Conservation (phyloP, 2,888 invertebrate genomes). For the Dicycla oo region DNA sequence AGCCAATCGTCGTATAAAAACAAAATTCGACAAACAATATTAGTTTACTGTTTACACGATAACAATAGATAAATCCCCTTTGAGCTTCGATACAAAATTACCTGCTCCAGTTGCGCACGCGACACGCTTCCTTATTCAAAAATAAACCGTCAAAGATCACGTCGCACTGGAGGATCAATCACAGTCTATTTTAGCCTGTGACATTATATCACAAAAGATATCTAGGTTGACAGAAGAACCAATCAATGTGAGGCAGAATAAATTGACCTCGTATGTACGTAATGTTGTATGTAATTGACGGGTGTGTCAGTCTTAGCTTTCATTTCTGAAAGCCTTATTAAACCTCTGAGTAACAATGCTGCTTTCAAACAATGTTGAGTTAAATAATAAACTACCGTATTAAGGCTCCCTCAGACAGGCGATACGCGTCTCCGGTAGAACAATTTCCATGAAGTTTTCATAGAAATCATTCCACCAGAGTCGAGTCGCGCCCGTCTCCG, state of each 20-base stretch:
- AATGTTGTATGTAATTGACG: no score
- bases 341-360: not conserved
- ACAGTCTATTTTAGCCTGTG: conserved; percentile 59
- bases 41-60: not conserved
- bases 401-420: no score
- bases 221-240: conserved; percentile 16
- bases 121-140: conserved; percentile 60
- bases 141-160: conserved; percentile 64
- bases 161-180: conserved; percentile 64
- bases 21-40: conserved; percentile 6
- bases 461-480: not conserved
- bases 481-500: no score
- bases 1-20: not conserved
- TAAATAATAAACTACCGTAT: no score
- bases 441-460: not conserved
- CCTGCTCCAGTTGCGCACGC: conserved; percentile 48
- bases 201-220: conserved; percentile 44
- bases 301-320: no score
- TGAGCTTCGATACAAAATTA: conserved; percentile 41
- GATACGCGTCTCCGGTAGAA: not conserved
- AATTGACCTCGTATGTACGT: not conserved
- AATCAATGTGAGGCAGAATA: not conserved
- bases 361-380: no score
- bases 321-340: not conserved
- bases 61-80: conserved; percentile 5